Base-by-base conservation (phyloP, 2,888 invertebrate species). In the Limenitis camilla region DNA sequence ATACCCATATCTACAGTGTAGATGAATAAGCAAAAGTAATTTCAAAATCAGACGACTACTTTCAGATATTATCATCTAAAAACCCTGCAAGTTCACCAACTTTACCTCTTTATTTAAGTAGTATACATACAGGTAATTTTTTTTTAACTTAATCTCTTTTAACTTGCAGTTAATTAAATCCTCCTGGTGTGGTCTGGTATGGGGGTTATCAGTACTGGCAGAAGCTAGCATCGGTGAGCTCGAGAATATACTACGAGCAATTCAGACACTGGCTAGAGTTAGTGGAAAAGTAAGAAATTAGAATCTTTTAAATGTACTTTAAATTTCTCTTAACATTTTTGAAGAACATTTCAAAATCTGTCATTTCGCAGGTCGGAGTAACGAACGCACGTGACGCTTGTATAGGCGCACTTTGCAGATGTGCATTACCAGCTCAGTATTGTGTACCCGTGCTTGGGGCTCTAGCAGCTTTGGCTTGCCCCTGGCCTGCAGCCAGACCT, bases 181-280 rank as follows among this genome's bases (percentile, higher is more conserved):
- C 0, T 96, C 97, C 60, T 98, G 98, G 97, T 96, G 96, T 74
- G 97, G 97, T 1, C 86, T 98, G 41, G 89, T 98, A 33, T 96
- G 97, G 66, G 97, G 98, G 0, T 84, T 98, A 57, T 95, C 96
- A 53, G 94, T 97, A 4, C 80, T 99, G 42, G 92, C 98, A 1
- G 98, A 99, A 77, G 97, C 98, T 4, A 97, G 98, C 65, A 95
- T 96, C 9, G 99, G 99, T 61, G 99, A 99, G 78, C 90, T 94
- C 19, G 99, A 99, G 80, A 94, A 93, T 65, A 94, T 99, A 48
- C 89, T 99, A 38, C 96, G 96, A 67, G 92, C 96, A 36, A 93
- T 98, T 75, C 96, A 98, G 78, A 94, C 94, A 0, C 93, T 96
- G 65, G 96, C 96, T 0, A 92, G 95, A 33, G 89, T 98, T 40